Base-by-base conservation (phyloP, 2,113 vertebrate genomes). In the Phrynosoma platyrhinos region DNA sequence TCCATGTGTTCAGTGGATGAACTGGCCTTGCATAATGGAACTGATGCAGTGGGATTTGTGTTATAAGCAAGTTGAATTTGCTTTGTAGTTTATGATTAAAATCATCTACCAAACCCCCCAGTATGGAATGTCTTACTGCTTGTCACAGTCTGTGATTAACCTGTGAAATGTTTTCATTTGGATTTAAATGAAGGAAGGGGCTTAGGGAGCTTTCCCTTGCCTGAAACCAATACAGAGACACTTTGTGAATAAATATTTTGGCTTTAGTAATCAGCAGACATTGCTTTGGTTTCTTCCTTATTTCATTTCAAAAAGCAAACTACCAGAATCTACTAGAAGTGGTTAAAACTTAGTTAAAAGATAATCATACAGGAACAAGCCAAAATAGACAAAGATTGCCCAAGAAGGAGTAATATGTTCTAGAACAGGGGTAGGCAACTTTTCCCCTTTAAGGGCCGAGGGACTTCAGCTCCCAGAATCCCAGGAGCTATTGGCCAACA, bases 121-220 rank as follows among this genome's bases (percentile, higher is more conserved):
- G 64, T 76, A 68, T 82, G 71, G 72, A 55, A 82, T 82, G 62
- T 55, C 40, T 89, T 83, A 69, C 42, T 77, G 74, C 79, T 76
- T 47, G 47, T 90, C 72, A 82, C 62, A 71, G 52, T 47, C 84
- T 47, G 20, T 68, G 84, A 90, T 86, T 71, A 82, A 78, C 32
- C 64, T 71, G 79, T 77, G 72, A 86, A 90, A 79, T 72, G 80
- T 90, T 90, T 86, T 90, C 74, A 90, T 90, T 86, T 47, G 36
- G 79, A 86, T 83, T 79, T 77, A 86, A 86, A 90, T 86, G 79
- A 86, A 86, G 84, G 83, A 83, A 55, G 79, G 84, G 84, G 75
- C 72, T 86, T 21, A 82, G 72, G 84, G 72, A 90, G 62, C 10
- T 68, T 40, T 68, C 40, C 62, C 62, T 66, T 77, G 25, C 72